phyloP scores from a whole-genome alignment of 2,888 invertebrate genomes.

The Drosophila leonis region DNA sequence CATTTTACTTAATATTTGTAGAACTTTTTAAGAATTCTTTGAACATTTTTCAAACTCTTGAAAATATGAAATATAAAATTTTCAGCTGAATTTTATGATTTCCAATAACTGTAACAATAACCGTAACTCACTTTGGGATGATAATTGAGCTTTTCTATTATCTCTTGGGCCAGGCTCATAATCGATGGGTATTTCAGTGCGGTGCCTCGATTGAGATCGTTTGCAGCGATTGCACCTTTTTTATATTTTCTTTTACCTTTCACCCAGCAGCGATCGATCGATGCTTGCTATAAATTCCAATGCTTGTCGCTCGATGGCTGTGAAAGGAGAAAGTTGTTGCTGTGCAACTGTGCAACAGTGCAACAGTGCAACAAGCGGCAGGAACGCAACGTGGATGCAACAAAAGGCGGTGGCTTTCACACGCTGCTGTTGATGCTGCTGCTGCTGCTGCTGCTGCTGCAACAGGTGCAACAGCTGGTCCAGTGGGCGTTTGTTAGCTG shows the following conservation, averaged over 20 bases:
- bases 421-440: conserved; percentile 25
- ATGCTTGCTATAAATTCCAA: conserved; percentile 51
- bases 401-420: conserved; percentile 54
- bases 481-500: conserved; percentile 13
- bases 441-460: conserved; percentile 25
- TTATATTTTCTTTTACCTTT: conserved; percentile 53
- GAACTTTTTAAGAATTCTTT: too few species aligned
- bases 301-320: conserved; percentile 42
- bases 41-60: too few species aligned
- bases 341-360: conserved; percentile 13
- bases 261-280: conserved; percentile 38
- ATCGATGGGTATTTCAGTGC: conserved; percentile 4
- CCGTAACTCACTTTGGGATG: neutral
- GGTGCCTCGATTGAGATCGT: conserved; percentile 15
- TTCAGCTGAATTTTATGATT: neutral
- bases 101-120: neutral
- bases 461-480: conserved; percentile 45
- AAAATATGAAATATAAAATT: neutral
- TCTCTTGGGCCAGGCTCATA: neutral
- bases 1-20: too few species aligned
- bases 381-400: conserved; percentile 48
- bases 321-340: conserved; percentile 67
- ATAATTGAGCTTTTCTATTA: neutral
- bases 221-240: conserved; percentile 7
- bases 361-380: conserved; percentile 33